phyloP scores from a whole-genome alignment of 2,888 invertebrate genomes.

The Lasioglossum calceatum region DNA sequence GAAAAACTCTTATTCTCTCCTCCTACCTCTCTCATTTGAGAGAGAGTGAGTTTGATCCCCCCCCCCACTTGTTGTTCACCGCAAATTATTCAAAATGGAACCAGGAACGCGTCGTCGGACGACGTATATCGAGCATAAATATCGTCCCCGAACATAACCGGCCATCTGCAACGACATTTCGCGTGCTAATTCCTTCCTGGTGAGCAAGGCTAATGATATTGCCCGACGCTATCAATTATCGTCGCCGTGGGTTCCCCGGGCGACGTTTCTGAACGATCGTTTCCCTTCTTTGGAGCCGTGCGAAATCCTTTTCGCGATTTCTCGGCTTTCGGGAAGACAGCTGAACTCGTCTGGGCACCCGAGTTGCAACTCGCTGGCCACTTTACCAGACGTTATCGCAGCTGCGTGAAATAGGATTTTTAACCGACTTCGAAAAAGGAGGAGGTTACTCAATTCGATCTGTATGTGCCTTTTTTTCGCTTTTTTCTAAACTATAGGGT shows the following conservation, averaged over 20 bases:
- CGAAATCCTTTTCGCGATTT: background rate
- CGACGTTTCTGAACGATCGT: background rate
- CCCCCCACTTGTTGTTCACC: no score
- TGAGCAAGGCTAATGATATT: slow-evolving; percentile 44
- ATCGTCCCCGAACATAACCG: slow-evolving; percentile 1
- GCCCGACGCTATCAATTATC: slow-evolving; percentile 45
- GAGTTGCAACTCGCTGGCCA: background rate
- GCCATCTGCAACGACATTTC: slow-evolving; percentile 3
- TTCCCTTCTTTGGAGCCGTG: background rate
- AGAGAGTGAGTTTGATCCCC: background rate
- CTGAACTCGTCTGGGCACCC: no score
- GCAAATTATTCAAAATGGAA: slow-evolving; percentile 45
- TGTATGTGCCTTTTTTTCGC: no score
- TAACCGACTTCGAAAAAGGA: no score
- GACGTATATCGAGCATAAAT: slow-evolving; percentile 18
- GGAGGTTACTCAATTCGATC: no score
- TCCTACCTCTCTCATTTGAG: background rate
- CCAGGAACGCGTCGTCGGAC: background rate
- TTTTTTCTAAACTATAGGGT: no score
- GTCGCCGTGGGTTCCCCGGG: background rate
- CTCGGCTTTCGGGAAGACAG: background rate
- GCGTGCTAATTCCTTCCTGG: slow-evolving; percentile 54
- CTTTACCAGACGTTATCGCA: background rate
- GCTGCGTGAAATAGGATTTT: no score
- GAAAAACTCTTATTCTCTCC: slow-evolving; percentile 14